A percentile compares a stretch with the other conserved stretches of the same genome.
These are phyloP conservation scores for Cettia cetti DNA, from an alignment of 2,113 vertebrate species.

Conservation along the genomic window DNA sequence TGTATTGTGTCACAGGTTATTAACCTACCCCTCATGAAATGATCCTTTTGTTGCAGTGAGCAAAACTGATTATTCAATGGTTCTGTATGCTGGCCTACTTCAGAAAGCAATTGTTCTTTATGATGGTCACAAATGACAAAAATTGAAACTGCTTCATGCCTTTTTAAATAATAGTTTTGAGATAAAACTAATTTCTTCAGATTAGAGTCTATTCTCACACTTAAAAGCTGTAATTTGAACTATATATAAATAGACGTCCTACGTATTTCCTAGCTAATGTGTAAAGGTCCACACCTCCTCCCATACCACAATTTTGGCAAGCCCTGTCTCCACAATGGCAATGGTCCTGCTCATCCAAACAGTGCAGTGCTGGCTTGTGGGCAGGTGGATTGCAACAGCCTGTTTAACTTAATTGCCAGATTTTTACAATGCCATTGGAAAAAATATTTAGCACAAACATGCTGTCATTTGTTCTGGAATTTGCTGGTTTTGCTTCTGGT, in stretches of 20 bases:
- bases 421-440: background rate
- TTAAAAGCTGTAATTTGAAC: background rate
- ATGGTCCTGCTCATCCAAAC: background rate
- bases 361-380: background rate
- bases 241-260: rapidly evolving
- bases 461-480: background rate
- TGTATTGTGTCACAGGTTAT: constrained; percentile 39
- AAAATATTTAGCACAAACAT: background rate
- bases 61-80: constrained; percentile 6
- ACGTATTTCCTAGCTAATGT: background rate
- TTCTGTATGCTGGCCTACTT: background rate
- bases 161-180: background rate
- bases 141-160: background rate
- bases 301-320: background rate
- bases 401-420: background rate
- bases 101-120: constrained; percentile 15
- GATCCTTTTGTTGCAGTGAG: constrained; percentile 25
- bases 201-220: background rate
- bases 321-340: background rate
- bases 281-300: background rate
- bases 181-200: background rate
- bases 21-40: constrained; percentile 21
- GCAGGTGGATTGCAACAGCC: background rate
- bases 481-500: constrained; percentile 9
- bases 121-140: background rate